These are phyloP conservation scores for Unio delphinus DNA, from an alignment of 2,888 invertebrate species.

Conservation along the genomic window DNA sequence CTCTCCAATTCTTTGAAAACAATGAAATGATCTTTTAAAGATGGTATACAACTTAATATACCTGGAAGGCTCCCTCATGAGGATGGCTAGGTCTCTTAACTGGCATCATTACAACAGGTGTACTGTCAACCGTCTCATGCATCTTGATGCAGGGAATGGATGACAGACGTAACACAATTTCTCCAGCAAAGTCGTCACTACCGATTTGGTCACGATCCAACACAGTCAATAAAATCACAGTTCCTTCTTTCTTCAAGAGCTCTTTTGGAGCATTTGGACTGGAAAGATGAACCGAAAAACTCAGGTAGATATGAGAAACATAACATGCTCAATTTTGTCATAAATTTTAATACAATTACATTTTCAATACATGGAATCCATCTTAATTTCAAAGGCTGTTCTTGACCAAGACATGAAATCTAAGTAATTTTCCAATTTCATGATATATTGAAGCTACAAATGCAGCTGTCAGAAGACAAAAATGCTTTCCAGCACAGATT, in stretches of 20 bases:
- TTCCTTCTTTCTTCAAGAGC: conserved; percentile 43
- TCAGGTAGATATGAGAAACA: too few species aligned
- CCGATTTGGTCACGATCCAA: conserved; percentile 59
- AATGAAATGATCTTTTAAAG: neutral
- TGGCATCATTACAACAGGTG: conserved; percentile 59
- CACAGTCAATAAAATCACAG: conserved; percentile 53
- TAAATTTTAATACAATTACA: too few species aligned
- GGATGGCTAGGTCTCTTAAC: conserved; percentile 50
- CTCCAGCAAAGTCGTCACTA: conserved; percentile 65
- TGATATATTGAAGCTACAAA: too few species aligned
- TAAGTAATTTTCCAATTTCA: too few species aligned
- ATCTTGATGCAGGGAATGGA: conserved; percentile 41
- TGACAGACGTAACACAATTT: conserved; percentile 54
- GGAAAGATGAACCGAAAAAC: conserved; percentile 12
- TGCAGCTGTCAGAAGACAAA: too few species aligned
- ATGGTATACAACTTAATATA: conserved; percentile 11
- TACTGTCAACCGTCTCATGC: conserved; percentile 48
- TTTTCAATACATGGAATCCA: too few species aligned
- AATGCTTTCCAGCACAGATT: too few species aligned
- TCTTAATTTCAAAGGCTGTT: too few species aligned
- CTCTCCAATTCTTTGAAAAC: neutral
- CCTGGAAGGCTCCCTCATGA: conserved; percentile 51
- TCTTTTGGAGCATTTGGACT: conserved; percentile 58
- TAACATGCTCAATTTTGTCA: too few species aligned
- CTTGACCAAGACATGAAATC: too few species aligned